phyloP scores from a whole-genome alignment of 2,797 vertebrate species.

The Alca torda region DNA sequence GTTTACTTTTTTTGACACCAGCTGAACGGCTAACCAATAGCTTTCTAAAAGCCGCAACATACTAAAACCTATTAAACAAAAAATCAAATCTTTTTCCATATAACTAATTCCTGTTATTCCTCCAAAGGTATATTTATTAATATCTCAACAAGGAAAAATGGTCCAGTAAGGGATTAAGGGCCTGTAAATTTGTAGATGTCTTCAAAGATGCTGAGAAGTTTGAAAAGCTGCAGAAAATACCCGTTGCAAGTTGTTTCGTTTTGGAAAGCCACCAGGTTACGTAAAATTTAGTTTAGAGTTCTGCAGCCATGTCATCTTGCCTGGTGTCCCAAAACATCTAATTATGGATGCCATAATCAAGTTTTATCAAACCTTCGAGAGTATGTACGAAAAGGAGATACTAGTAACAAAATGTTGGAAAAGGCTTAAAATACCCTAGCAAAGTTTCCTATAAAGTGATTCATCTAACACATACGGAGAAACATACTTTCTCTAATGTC shows the following conservation, averaged over 20 bases:
- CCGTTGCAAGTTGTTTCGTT: neutral
- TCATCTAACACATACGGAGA: neutral
- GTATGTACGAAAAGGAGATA: neutral
- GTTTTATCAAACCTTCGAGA: neutral
- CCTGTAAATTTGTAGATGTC: neutral
- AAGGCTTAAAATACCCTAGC: neutral
- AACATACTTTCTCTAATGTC: neutral
- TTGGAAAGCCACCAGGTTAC: neutral
- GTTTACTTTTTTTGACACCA: neutral
- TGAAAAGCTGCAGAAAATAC: neutral
- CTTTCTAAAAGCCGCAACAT: neutral
- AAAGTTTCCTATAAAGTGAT: neutral
- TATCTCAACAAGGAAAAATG: neutral
- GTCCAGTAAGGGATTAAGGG: neutral
- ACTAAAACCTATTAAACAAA: neutral
- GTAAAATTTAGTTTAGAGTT: neutral
- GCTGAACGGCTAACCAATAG: neutral
- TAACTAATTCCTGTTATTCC: neutral
- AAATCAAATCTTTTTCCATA: neutral
- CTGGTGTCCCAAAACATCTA: neutral
- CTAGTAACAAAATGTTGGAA: neutral
- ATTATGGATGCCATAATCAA: neutral
- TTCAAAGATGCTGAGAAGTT: neutral
- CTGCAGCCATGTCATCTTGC: neutral
- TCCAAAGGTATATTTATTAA: neutral